Evolutionary conservation across 2,888 invertebrate species (phyloP).

Genomic region (Lysandra coridon): DNA sequence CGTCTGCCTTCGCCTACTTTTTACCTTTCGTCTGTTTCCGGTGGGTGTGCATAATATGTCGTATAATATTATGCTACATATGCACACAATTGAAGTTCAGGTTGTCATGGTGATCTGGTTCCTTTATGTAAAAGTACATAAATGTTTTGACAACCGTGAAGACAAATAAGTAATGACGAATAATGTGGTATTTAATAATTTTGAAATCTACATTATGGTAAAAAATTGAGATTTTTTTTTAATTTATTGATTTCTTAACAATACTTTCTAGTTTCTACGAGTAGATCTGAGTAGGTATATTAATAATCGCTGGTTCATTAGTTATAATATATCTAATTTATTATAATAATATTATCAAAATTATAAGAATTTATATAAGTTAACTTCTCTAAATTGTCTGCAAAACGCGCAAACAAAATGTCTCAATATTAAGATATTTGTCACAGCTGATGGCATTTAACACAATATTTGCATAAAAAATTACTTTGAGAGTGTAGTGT

Average conservation of each 20-base stretch:
- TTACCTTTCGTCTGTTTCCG: constrained; percentile 50
- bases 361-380: no score
- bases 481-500: constrained; percentile 38
- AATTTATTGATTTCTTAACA: no score
- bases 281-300: no score
- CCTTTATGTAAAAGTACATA: neutral
- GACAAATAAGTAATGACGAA: neutral
- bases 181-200: neutral
- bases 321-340: no score
- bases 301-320: no score
- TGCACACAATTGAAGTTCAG: constrained; percentile 59
- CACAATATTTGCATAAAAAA: constrained; percentile 42
- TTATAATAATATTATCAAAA: no score
- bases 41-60: constrained; percentile 59
- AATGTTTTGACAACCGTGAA: neutral
- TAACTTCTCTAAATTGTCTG: no score
- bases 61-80: constrained; percentile 55
- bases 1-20: constrained; percentile 57
- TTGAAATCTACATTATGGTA: neutral
- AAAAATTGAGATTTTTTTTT: no score
- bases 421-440: constrained; percentile 21
- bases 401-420: no score
- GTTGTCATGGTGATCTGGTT: constrained; percentile 27
- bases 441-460: constrained; percentile 19
- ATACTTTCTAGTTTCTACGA: no score